Base-by-base conservation (phyloP, 2,888 invertebrate species). In the Rhogogaster chlorosoma region DNA sequence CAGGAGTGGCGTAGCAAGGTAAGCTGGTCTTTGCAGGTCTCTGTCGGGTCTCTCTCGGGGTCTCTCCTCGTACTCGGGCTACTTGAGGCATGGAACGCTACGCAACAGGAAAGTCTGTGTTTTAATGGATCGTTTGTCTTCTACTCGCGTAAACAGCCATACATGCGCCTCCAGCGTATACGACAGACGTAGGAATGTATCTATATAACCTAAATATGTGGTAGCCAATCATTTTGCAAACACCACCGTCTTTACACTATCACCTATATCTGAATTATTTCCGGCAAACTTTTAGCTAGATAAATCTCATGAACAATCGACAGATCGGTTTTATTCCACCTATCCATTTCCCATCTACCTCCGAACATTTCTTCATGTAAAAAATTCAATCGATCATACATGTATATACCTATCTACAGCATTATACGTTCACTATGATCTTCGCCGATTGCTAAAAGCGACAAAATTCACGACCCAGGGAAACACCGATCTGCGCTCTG, bases 1-100 rank as follows among this genome's bases (percentile, higher is more conserved):
- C 87, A 94, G 94, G 6, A 94, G 94, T 88, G 92, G 94, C 88
- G 91, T 94, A 95, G 5, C 95, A 95, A 91, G 95, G 95, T 91
- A 94, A 95, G 91, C 95, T 95, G 86, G 95, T 93, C 5, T 94
- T 94, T 85, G 94, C 84, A 57, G 57, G 57, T 80, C 57, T 80
- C 80, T 45, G 53, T 45, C 80, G 29, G 32, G 77, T 61, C 36
- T 80, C 38, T 67, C 82, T 83, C 57, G 32, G 32, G 78, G 22
- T 61, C 36, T 82, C 38, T 67, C 83, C 67, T 80, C 61, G 32
- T 67, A 67, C 67, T 80, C 61, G 32, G 80, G 22, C 61, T 80
- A 61, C 80, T 61, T 38, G 61, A 22, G 32, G 80, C 38, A 61
- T 61, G 38, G 80, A 61, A 80, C 61, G 80, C 61, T 80, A 80